Evolutionary conservation across 2,888 invertebrate species (phyloP).

Genomic region (Drosophila pseudotakahashii): DNA sequence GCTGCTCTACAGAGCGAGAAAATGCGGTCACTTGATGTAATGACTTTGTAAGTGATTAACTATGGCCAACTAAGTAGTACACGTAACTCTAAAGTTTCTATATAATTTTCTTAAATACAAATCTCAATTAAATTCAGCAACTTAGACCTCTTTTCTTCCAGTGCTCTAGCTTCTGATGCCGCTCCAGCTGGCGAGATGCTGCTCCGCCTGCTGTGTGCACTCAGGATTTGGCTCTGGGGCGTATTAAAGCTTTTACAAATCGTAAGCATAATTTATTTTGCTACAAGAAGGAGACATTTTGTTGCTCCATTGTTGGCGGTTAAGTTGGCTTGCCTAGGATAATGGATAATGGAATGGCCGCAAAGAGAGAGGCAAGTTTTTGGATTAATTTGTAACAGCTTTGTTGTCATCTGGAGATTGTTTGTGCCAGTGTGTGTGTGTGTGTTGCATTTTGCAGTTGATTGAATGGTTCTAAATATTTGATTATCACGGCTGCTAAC

Average conservation of each 20-base stretch:
- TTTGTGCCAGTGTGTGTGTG: slow-evolving; percentile 14
- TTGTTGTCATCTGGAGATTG: slow-evolving; percentile 21
- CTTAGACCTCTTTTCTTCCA: background rate
- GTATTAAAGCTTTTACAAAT: slow-evolving; percentile 78
- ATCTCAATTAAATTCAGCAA: too few relatives aligned
- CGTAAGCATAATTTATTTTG: slow-evolving; percentile 77
- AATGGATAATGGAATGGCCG: slow-evolving; percentile 49
- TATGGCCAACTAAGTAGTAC: background rate
- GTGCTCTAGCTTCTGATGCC: slow-evolving; percentile 40
- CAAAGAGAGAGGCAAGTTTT: slow-evolving; percentile 35
- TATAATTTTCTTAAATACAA: too few relatives aligned
- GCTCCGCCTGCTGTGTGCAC: slow-evolving; percentile 60
- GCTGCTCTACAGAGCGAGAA: slow-evolving; percentile 33
- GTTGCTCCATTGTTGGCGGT: slow-evolving; percentile 22
- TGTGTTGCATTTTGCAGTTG: slow-evolving; percentile 30
- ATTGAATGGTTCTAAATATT: slow-evolving; percentile 42
- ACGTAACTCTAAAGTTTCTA: background rate
- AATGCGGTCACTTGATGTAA: slow-evolving; percentile 4
- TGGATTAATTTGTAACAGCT: slow-evolving; percentile 50
- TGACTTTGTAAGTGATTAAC: slow-evolving; percentile 9
- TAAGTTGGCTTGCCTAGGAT: background rate
- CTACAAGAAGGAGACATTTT: slow-evolving; percentile 43
- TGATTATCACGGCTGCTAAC: slow-evolving; percentile 31
- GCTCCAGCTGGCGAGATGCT: slow-evolving; percentile 32
- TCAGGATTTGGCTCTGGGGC: slow-evolving; percentile 75